Percentiles rank a stretch among this genome's conserved stretches.
Evolutionary conservation across 2,113 vertebrate genomes (phyloP).

Genomic region (Coptodon bakossiorum): DNA sequence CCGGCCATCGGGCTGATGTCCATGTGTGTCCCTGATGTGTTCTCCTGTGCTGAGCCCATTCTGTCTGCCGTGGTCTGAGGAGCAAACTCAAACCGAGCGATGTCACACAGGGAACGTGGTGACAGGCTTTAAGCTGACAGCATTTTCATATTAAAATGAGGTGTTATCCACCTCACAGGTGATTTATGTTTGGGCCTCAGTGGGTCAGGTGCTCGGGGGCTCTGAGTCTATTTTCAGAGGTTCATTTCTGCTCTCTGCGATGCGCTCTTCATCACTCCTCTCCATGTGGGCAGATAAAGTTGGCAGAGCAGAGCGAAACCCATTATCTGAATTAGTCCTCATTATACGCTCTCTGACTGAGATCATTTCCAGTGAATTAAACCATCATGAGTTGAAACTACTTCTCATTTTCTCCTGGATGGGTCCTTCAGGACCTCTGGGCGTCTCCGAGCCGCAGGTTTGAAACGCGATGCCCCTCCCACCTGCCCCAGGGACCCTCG

Average conservation of each 20-base stretch:
- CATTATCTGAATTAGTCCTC: slow-evolving; percentile 10
- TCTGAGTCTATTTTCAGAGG: background rate
- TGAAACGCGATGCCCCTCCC: background rate
- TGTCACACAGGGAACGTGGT: background rate
- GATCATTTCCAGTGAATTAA: background rate
- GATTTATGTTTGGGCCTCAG: background rate
- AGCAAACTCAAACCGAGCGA: background rate
- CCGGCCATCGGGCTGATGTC: background rate
- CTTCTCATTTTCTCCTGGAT: background rate
- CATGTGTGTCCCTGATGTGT: background rate
- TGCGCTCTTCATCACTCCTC: background rate
- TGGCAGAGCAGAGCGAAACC: background rate
- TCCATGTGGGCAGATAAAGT: background rate
- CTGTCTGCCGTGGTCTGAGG: background rate
- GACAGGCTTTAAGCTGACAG: background rate
- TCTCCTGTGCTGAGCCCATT: background rate
- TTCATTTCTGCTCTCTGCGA: background rate
- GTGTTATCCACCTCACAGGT: background rate
- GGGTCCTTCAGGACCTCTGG: background rate
- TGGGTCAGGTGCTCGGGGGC: background rate
- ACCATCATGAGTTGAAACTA: background rate
- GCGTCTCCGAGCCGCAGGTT: background rate
- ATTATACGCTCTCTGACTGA: background rate
- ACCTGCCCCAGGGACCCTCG: background rate
- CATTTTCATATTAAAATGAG: background rate